Conservation (phyloP, 2,888 invertebrate genomes). For the Anthophora plumipes region DNA sequence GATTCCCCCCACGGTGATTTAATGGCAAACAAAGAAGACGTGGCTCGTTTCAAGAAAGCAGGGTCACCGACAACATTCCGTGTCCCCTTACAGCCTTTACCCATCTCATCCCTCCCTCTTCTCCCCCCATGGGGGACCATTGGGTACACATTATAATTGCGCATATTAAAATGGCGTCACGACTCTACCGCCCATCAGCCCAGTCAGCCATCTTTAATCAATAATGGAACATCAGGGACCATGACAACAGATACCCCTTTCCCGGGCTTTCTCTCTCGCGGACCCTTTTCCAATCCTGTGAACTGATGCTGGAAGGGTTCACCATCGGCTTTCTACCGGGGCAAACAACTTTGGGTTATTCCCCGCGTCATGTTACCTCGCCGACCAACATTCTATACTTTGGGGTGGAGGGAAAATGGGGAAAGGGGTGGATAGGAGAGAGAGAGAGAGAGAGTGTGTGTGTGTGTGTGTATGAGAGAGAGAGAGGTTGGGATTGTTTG, state of each 20-base stretch:
- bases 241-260: slow-evolving; percentile 84
- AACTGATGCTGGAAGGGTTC: slow-evolving; percentile 62
- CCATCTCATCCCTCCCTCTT: slow-evolving; percentile 41
- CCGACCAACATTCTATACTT: slow-evolving; percentile 14
- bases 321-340: slow-evolving; percentile 39
- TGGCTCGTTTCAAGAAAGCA: slow-evolving; percentile 53
- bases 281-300: slow-evolving; percentile 78
- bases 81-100: slow-evolving; percentile 23
- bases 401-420: not conserved
- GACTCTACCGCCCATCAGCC: slow-evolving; percentile 68
- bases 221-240: slow-evolving; percentile 85
- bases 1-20: slow-evolving; percentile 77
- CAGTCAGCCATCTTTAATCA: slow-evolving; percentile 84
- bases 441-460: no score
- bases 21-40: slow-evolving; percentile 80
- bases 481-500: no score
- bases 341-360: slow-evolving; percentile 48
- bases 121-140: no score
- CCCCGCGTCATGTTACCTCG: slow-evolving; percentile 60
- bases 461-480: no score
- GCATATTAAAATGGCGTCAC: slow-evolving; percentile 84
- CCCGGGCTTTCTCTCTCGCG: slow-evolving; percentile 76
- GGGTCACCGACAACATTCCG: slow-evolving; percentile 64
- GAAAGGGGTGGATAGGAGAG: no score
- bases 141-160: slow-evolving; percentile 84